These are phyloP conservation scores for Hypomecis atomaria DNA, from an alignment of 2,888 invertebrate genomes.

Conservation along the genomic window DNA sequence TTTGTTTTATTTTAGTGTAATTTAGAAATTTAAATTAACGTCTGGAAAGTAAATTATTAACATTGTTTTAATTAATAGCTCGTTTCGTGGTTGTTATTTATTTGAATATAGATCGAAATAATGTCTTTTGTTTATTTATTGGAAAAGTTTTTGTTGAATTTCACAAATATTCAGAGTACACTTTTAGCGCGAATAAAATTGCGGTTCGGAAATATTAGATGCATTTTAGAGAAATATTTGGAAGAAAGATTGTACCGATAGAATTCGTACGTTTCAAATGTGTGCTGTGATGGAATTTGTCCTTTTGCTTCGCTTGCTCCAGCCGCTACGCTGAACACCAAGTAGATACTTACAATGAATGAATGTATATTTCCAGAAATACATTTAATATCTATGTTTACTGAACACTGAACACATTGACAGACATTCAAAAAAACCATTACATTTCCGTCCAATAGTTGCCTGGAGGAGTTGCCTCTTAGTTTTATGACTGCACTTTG, in stretches of 20 bases:
- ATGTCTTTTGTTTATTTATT: conserved; percentile 2
- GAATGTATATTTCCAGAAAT: not conserved
- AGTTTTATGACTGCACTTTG: too few species aligned
- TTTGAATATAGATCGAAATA: conserved; percentile 7
- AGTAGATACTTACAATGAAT: not conserved
- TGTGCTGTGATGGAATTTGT: conserved; percentile 27
- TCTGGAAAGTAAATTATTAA: conserved; percentile 31
- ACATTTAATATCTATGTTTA: too few species aligned
- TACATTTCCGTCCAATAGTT: too few species aligned
- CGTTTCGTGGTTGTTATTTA: conserved; percentile 27
- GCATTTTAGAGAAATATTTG: not conserved
- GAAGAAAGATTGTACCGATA: not conserved
- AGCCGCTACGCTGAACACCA: conserved; percentile 10
- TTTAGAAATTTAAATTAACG: conserved; percentile 35
- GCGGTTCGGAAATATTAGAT: not conserved
- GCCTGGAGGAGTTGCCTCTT: too few species aligned
- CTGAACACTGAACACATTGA: too few species aligned
- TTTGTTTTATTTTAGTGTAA: conserved; percentile 44
- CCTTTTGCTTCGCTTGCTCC: conserved; percentile 15
- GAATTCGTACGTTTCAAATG: conserved; percentile 10
- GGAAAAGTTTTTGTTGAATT: conserved; percentile 7
- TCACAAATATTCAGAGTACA: not conserved
- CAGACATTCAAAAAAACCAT: too few species aligned
- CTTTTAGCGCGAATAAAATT: not conserved
- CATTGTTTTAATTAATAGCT: conserved; percentile 29